Percentiles rank a stretch among this genome's conserved stretches.
phyloP scores from a whole-genome alignment of 2,113 vertebrate genomes.

The Oncorhynchus keta region DNA sequence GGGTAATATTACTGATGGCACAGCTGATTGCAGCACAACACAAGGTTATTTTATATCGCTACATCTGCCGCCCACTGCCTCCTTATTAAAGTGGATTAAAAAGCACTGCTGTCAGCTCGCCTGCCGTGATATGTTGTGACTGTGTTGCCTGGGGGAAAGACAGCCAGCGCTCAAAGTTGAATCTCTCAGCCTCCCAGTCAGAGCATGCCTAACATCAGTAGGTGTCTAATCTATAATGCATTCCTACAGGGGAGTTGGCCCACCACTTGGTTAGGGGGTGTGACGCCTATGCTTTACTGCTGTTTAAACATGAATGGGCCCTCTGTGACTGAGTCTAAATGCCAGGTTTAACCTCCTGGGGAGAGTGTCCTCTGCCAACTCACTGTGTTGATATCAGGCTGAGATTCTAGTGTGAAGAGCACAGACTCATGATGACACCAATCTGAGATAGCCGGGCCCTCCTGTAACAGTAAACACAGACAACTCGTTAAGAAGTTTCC shows the following conservation, averaged over 20 bases:
- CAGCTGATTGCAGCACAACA: background rate
- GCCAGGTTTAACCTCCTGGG: background rate
- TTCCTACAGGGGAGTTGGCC: background rate
- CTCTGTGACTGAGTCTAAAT: background rate
- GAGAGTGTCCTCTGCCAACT: background rate
- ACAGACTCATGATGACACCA: background rate
- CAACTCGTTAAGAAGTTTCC: background rate
- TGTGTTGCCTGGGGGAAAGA: background rate
- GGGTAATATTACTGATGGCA: background rate
- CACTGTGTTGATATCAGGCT: background rate
- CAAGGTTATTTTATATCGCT: slow-evolving; percentile 10
- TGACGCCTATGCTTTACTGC: background rate
- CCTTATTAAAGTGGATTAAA: slow-evolving; percentile 14
- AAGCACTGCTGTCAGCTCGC: slow-evolving; percentile 13
- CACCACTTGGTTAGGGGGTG: background rate
- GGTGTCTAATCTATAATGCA: slow-evolving; percentile 5
- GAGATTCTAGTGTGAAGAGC: background rate
- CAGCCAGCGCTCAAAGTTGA: background rate
- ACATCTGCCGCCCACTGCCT: background rate
- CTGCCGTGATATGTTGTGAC: background rate
- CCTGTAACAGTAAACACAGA: background rate
- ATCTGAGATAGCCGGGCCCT: background rate
- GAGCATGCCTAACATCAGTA: background rate
- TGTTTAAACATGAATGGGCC: background rate
- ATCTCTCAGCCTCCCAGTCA: background rate